These are phyloP conservation scores for Cynoglossus semilaevis DNA, from an alignment of 2,113 vertebrate genomes.

Conservation along the genomic window DNA sequence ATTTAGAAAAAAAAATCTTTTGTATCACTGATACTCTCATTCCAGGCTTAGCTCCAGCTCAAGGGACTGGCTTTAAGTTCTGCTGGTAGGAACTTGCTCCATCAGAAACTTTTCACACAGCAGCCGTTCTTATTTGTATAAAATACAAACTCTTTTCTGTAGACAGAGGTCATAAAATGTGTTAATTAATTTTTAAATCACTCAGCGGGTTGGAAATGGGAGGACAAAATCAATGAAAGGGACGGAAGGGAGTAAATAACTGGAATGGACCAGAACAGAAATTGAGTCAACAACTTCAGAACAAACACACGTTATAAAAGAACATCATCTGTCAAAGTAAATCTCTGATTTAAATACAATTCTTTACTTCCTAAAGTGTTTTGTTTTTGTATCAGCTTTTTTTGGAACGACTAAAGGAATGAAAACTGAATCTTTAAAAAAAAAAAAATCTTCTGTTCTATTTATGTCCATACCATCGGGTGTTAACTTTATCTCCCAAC, in stretches of 20 bases:
- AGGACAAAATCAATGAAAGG: constrained; percentile 4
- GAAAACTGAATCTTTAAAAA: too few relatives aligned
- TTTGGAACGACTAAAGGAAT: too few relatives aligned
- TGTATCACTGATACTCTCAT: not conserved
- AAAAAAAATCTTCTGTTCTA: too few relatives aligned
- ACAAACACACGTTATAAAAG: too few relatives aligned
- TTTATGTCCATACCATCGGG: too few relatives aligned
- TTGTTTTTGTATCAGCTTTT: too few relatives aligned
- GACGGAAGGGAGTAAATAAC: not conserved
- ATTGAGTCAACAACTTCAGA: too few relatives aligned
- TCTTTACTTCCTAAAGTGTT: too few relatives aligned
- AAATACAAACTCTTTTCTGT: not conserved
- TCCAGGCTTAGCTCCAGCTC: not conserved
- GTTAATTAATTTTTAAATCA: constrained; percentile 4
- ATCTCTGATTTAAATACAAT: too few relatives aligned
- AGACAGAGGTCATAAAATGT: not conserved
- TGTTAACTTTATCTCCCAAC: too few relatives aligned
- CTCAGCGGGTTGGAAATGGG: not conserved
- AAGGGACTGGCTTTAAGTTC: not conserved
- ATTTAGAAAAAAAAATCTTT: not conserved
- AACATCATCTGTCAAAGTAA: too few relatives aligned
- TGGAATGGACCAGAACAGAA: too few relatives aligned
- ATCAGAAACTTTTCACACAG: not conserved
- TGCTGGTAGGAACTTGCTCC: not conserved
- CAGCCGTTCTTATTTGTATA: not conserved